These are phyloP conservation scores for Ellobius talpinus DNA, from an alignment of 2,113 vertebrate species.

Conservation along the genomic window DNA sequence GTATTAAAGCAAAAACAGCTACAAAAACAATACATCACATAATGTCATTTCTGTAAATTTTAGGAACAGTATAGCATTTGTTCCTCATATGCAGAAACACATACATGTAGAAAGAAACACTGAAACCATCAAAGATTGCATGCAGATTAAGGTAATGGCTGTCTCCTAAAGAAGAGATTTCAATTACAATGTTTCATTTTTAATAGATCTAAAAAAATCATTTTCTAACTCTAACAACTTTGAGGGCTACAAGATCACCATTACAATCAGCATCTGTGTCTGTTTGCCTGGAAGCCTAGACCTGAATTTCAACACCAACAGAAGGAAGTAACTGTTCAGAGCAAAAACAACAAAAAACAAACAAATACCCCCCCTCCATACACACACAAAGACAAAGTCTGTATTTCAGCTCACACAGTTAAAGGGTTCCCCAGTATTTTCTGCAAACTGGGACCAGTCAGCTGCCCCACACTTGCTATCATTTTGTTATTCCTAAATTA, in stretches of 20 bases:
- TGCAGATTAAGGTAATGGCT: neutral
- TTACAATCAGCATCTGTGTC: neutral
- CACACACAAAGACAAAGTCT: neutral
- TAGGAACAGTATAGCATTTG: neutral
- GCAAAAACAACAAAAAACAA: neutral
- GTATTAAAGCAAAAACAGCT: neutral
- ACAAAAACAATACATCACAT: neutral
- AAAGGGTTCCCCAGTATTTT: neutral
- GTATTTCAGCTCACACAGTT: neutral
- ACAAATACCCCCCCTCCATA: neutral
- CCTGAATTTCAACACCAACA: neutral
- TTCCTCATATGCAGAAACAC: neutral
- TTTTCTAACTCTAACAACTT: neutral
- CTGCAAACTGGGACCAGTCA: neutral
- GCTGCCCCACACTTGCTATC: no score
- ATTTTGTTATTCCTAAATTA: neutral
- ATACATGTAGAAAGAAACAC: neutral
- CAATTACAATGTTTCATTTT: neutral
- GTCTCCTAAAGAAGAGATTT: neutral
- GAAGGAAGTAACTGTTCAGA: neutral
- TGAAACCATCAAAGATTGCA: neutral
- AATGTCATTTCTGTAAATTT: conserved; percentile 3
- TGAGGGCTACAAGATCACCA: neutral
- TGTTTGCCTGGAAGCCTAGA: neutral
- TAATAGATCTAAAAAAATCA: neutral